These are phyloP conservation scores for Nowickia ferox DNA, from an alignment of 2,888 invertebrate genomes.

Conservation along the genomic window DNA sequence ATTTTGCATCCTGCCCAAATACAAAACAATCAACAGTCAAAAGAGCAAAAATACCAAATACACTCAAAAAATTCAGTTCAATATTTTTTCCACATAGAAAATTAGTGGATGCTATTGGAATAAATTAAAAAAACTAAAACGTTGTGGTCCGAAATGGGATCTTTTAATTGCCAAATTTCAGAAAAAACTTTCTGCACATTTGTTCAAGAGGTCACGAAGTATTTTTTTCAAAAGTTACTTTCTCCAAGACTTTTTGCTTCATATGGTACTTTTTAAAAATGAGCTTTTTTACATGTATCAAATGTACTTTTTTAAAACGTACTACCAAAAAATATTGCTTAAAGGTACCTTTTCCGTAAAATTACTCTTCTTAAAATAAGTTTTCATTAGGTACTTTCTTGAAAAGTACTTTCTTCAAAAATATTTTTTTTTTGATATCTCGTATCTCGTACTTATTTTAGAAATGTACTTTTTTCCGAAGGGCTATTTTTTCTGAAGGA, in stretches of 20 bases:
- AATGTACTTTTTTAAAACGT: no score
- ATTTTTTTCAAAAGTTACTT: no score
- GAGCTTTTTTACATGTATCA: no score
- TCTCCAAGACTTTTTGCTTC: no score
- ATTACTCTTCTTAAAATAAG: no score
- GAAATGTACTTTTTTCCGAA: not conserved
- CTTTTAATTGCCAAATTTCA: not conserved
- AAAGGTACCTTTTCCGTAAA: no score
- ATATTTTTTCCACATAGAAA: not conserved
- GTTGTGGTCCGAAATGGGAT: no score
- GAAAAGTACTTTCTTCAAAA: not conserved
- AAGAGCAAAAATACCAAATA: constrained; percentile 3
- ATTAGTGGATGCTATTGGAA: no score
- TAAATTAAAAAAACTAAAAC: not conserved
- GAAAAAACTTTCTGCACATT: not conserved
- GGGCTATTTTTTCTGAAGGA: not conserved
- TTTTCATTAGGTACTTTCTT: not conserved
- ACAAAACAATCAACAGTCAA: constrained; percentile 49
- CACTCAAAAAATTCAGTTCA: constrained; percentile 12
- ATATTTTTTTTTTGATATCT: no score
- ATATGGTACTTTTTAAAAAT: no score
- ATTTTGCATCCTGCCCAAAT: constrained; percentile 66
- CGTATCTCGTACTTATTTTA: not conserved
- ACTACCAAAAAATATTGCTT: no score
- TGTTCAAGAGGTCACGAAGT: no score